Base-by-base conservation (phyloP, 1,140 invertebrate genomes). In the Zaprionus camerounensis region DNA sequence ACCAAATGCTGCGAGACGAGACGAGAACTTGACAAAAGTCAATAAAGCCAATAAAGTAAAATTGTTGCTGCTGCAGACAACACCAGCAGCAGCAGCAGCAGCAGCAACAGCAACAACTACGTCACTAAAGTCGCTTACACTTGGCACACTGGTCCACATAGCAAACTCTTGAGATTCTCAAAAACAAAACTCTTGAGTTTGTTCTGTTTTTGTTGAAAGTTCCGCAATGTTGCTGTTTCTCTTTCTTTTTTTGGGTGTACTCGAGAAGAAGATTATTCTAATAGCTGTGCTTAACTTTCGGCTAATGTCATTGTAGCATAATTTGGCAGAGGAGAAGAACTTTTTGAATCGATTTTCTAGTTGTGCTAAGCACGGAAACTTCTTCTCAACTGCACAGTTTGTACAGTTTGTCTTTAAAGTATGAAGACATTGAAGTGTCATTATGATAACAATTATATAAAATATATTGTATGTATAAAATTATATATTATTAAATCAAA, bases 41-140 rank as follows among this genome's bases (percentile, higher is more conserved):
- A 87, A 87, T 87, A 87, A 88, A 88, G 83, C 84, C 83, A 87
- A 88, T 87, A 88, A 87, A 88, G 84, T 78, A 87, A 88, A 83
- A 80, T 76, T 71, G 67, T 76, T 59, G 68, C 70, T 63, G 74
- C 63, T 49, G 59, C 66, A 68, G 58, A 57, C 66, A 28, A 70
- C 57, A 56, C 26, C 49, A 26, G 22, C 71, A 61, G 9, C 36
- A 61, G 17, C 65, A 26, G n/a, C 71, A 55, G 9, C 36, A 61
- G 17, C 53, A 57, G 17, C 17, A 17, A 28, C 24, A 63, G 31
- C 38, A n/a, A 38, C 34, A 57, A 55, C 51, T 7, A 22, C 56
- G 66, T 59, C 46, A 73, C 56, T 46, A 46, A 11, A 28, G 26
- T 46, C 53, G 58, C 11, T 61, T 20, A 44, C 44, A 31, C 44